Evolutionary conservation across 2,888 invertebrate species (phyloP), one percentile per base, ranked within the genome.

Genomic region (Chymomyza procnemis): DNA sequence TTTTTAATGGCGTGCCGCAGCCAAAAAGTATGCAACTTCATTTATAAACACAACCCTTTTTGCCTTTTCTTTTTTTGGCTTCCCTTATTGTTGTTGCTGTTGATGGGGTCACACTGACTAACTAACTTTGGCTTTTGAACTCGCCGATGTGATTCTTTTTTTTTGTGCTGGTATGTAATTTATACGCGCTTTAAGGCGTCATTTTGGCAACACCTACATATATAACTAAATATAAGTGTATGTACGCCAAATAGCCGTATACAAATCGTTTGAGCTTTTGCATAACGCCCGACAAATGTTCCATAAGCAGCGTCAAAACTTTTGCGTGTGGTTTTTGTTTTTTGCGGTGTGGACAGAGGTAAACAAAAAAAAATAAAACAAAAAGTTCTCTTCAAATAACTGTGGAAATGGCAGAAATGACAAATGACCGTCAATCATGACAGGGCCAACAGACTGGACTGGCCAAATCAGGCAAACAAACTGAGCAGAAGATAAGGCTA

Each of bases 371-470:
- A 82, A 18, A 30, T 9, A 14, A 2, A 14, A 14, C 16, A 85
- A 80, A 82, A 80, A 83, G 83, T 80, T 85, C 75, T 85, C 80
- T 83, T 75, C 78, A 84, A 84, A 81, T 80, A 79, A 83, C 83
- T 85, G 85, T 75, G 69, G 72, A 76, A 79, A 81, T 76, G 81
- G 76, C 74, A 78, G 80, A 85, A 88, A 90, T 90, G 90, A 89
- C 89, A 90, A 90, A 90, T 90, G 88, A 87, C 89, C 88, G 87
- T 89, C 90, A 90, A 90, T 90, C 90, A 90, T 90, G 90, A 87
- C 81, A 88, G 85, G 59, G 81, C 80, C 81, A 81, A 83, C 50
- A 19, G 50, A 18, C 18, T 50, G 50, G 14, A 14, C 8, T 12
- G 50, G n/a, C 16, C 8, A 50, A n/a, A 19, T 14, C 50, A 50